Evolutionary conservation across 2,113 vertebrate species (phyloP).

Genomic region (Manacus vitellinus): DNA sequence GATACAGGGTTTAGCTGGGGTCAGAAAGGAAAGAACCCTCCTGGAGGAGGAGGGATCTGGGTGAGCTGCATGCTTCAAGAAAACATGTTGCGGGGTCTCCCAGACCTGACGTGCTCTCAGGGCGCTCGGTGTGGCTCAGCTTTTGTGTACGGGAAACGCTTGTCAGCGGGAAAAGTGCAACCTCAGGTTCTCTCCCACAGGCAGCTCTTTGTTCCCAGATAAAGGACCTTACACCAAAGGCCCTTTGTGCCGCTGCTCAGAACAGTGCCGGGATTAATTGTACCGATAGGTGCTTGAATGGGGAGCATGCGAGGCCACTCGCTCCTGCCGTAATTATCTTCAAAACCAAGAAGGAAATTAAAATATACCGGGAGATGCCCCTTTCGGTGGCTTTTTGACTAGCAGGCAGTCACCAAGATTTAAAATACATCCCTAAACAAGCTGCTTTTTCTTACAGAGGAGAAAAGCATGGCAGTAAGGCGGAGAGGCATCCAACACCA

Average conservation of each 20-base stretch:
- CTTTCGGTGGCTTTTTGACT: conserved; percentile 8
- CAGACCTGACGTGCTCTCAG: neutral
- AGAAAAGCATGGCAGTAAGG: neutral
- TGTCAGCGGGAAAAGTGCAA: conserved; percentile 75
- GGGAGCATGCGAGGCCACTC: neutral
- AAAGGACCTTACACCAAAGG: conserved; percentile 69
- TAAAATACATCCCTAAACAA: neutral
- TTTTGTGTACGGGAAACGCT: conserved; percentile 64
- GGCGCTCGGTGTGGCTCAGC: conserved; percentile 26
- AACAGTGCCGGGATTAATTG: conserved; percentile 71
- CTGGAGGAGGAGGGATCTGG: neutral
- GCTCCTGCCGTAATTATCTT: conserved; percentile 36
- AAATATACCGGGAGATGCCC: neutral
- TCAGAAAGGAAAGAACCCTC: neutral
- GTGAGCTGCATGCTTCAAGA: neutral
- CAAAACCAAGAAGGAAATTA: conserved; percentile 20
- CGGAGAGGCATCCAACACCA: neutral
- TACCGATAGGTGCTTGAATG: conserved; percentile 74
- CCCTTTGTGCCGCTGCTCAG: conserved; percentile 72
- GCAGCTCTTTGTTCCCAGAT: conserved; percentile 74
- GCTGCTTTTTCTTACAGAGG: neutral
- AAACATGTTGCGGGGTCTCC: neutral
- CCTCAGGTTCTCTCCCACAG: conserved; percentile 73
- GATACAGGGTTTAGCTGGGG: neutral
- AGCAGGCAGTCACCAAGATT: neutral